Conservation (phyloP, 2,888 invertebrate genomes). For the Amaurobius ferox region DNA sequence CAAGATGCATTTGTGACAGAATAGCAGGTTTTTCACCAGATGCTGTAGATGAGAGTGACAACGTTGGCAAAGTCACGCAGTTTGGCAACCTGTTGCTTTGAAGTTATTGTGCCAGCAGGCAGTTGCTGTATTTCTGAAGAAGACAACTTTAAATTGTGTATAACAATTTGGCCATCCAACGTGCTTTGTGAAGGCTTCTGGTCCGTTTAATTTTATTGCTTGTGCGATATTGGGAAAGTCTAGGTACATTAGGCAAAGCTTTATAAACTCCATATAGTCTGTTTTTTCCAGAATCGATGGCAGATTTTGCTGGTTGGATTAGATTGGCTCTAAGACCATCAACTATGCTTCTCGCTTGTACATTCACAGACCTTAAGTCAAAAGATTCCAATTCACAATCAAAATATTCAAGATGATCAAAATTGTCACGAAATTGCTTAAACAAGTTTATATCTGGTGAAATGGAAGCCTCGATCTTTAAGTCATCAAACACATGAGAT, state of each 20-base stretch:
- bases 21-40: neutral
- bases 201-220: neutral
- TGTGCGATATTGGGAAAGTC: neutral
- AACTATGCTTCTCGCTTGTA: neutral
- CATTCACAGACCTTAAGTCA: neutral
- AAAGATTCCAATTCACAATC: neutral
- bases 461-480: slow-evolving; percentile 9
- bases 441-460: neutral
- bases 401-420: neutral
- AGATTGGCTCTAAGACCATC: neutral
- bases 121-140: slow-evolving; percentile 4
- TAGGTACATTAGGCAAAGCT: neutral
- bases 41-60: slow-evolving; percentile 14
- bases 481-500: neutral
- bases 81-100: slow-evolving; percentile 15
- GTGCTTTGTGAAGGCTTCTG: slow-evolving; percentile 5
- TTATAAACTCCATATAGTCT: neutral
- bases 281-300: neutral
- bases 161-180: slow-evolving; percentile 19
- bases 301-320: neutral
- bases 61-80: slow-evolving; percentile 8
- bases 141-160: neutral
- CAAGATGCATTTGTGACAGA: neutral
- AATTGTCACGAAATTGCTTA: neutral
- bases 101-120: slow-evolving; percentile 3